Conservation (phyloP, 2,888 invertebrate genomes). For the Schizaphis graminum region DNA sequence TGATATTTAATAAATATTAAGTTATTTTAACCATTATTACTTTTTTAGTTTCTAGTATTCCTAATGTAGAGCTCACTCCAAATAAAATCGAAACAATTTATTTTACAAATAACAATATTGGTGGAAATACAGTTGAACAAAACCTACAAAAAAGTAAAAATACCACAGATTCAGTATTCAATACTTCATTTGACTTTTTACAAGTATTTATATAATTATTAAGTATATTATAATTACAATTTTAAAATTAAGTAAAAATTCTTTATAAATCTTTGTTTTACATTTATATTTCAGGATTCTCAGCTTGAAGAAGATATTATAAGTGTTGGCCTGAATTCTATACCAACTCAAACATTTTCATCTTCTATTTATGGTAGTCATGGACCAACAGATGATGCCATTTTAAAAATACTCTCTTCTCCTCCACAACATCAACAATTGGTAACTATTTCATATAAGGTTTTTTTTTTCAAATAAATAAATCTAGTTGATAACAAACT, state of each 20-base stretch:
- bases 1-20: neutral
- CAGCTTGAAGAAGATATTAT: conserved; percentile 45
- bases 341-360: conserved; percentile 59
- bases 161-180: conserved; percentile 26
- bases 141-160: neutral
- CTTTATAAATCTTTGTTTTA: neutral
- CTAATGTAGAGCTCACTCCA: neutral
- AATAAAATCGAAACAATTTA: conserved; percentile 59
- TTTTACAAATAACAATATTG: conserved; percentile 59
- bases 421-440: neutral
- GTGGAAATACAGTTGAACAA: conserved; percentile 30
- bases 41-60: conserved; percentile 31
- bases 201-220: conserved; percentile 26
- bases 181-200: conserved; percentile 59
- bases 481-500: neutral
- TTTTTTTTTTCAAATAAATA: neutral
- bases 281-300: conserved; percentile 45
- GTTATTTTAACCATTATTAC: neutral
- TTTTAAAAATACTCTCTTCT: conserved; percentile 50
- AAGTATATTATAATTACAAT: neutral
- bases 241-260: neutral
- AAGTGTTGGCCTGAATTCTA: conserved; percentile 2
- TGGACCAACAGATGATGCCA: conserved; percentile 40
- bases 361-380: conserved; percentile 21
- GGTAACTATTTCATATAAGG: neutral